Base-by-base conservation (phyloP, 1,140 invertebrate species). In the Lutraria rhynchaena region DNA sequence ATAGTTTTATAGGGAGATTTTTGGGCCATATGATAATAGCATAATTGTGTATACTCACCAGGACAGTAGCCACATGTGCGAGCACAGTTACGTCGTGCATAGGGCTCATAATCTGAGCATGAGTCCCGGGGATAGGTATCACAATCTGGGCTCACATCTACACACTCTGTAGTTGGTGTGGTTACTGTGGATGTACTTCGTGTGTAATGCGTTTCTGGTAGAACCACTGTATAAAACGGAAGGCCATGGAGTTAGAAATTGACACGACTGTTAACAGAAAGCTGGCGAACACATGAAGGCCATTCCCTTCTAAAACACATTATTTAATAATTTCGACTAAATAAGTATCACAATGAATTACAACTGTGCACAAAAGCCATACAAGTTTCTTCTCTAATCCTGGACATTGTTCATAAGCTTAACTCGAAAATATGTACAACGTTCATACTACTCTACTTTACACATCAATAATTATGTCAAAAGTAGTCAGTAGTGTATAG, bases 131-230 rank as follows among this genome's bases (percentile, higher is more conserved):
- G 81, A 60, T 86, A 87, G 0, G 58, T 27, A n/a, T 13, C 57
- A 41, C 86, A 87, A 73, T 87, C 76, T 1, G 76, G 35, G n/a
- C 65, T 74, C 1, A 51, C 19, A 57, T 87, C 86, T 63, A 78
- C 74, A 51, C 86, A 87, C 0, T 82, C 73, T 33, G 51, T 31
- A 29, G 57, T 58, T 7, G 69, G 60, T 22, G 78, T 61, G 1
- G 58, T 15, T n/a, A 41, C 17, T 29, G 69, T 33, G 0, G 78
- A 73, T 27, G 67, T 44, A 9, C 27, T 19, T 29, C 69, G 24
- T 0, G 58, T 81, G 41, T 73, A 60, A 24, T 69, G 65, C 7
- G 46, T 22, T 31, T 53, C 55, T 1, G 76, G 65, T 27, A 80
- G 41, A 9, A 69, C 41, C 19, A 80, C 76, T n/a, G n/a, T n/a